These are phyloP conservation scores for Trichogramma dendrolimi DNA, from an alignment of 2,888 invertebrate genomes.

Conservation along the genomic window DNA sequence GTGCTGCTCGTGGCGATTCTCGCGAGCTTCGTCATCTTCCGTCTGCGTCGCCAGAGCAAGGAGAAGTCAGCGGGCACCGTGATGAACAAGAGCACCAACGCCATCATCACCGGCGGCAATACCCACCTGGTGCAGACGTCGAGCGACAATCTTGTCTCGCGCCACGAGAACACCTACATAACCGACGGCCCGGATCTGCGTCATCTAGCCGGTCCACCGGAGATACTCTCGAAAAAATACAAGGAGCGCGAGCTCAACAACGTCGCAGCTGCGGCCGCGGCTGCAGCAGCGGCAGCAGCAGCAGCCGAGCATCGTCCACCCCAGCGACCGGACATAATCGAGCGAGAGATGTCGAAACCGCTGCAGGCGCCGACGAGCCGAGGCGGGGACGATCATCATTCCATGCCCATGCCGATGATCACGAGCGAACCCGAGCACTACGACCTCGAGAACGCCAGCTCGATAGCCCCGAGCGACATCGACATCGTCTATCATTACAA, in stretches of 20 bases:
- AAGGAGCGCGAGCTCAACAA: conserved; percentile 74
- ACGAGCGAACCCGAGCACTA: conserved; percentile 78
- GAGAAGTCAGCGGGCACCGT: conserved; percentile 74
- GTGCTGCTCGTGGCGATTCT: conserved; percentile 83
- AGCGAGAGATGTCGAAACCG: conserved; percentile 81
- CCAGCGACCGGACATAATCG: conserved; percentile 90
- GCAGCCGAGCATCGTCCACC: conserved; percentile 69
- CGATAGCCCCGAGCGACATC: conserved; percentile 95
- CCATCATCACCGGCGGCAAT: conserved; percentile 68
- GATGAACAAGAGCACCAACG: conserved; percentile 74
- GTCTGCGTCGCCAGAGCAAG: conserved; percentile 80
- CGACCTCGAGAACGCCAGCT: conserved; percentile 94
- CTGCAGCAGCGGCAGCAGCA: conserved; percentile 35
- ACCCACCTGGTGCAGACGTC: conserved; percentile 64
- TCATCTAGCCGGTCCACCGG: conserved; percentile 75
- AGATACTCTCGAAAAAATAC: conserved; percentile 82
- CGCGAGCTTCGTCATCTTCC: conserved; percentile 88
- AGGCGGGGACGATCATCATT: conserved; percentile 79
- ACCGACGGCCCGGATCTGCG: conserved; percentile 65
- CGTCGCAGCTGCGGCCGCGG: no score
- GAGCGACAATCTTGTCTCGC: conserved; percentile 67
- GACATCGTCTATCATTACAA: conserved; percentile 96
- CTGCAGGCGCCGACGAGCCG: conserved; percentile 61
- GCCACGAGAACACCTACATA: conserved; percentile 64
- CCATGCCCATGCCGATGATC: conserved; percentile 65